Evolutionary conservation across 2,797 vertebrate species (phyloP).

Genomic region (Brachyrhaphis roseni): DNA sequence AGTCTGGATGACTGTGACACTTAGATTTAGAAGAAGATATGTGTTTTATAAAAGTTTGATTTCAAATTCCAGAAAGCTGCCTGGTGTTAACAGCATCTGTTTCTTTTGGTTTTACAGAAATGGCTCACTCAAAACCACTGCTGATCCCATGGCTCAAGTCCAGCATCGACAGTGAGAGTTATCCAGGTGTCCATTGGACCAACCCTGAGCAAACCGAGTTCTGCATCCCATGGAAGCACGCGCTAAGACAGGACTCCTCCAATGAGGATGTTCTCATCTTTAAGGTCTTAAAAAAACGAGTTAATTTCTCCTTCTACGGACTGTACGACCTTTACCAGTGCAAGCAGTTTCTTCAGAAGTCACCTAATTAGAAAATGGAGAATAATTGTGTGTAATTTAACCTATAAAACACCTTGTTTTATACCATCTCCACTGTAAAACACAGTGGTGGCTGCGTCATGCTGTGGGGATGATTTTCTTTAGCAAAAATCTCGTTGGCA

Average conservation of each 20-base stretch:
- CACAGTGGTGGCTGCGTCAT: neutral
- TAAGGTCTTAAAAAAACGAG: conserved; percentile 63
- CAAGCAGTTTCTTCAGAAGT: neutral
- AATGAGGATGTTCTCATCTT: conserved; percentile 84
- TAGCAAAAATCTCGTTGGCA: neutral
- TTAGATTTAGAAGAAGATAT: neutral
- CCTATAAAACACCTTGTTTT: neutral
- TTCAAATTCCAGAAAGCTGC: neutral
- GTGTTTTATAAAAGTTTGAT: neutral
- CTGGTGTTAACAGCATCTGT: neutral
- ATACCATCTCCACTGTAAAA: neutral
- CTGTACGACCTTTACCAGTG: neutral
- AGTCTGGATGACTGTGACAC: neutral
- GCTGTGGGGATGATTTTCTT: neutral
- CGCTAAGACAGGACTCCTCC: conserved; percentile 84
- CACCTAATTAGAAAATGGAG: neutral
- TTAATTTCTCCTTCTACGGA: neutral
- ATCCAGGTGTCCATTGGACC: conserved; percentile 86
- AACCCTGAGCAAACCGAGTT: conserved; percentile 78
- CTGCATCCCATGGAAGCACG: conserved; percentile 90
- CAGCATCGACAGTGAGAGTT: conserved; percentile 76
- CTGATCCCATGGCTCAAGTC: conserved; percentile 86
- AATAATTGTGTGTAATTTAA: neutral
- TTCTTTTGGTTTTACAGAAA: conserved; percentile 51
- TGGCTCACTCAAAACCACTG: conserved; percentile 83